A percentile compares a stretch with the other conserved stretches of the same genome.
These are phyloP conservation scores for Arion vulgaris DNA, from an alignment of 1,140 invertebrate genomes.

Conservation along the genomic window DNA sequence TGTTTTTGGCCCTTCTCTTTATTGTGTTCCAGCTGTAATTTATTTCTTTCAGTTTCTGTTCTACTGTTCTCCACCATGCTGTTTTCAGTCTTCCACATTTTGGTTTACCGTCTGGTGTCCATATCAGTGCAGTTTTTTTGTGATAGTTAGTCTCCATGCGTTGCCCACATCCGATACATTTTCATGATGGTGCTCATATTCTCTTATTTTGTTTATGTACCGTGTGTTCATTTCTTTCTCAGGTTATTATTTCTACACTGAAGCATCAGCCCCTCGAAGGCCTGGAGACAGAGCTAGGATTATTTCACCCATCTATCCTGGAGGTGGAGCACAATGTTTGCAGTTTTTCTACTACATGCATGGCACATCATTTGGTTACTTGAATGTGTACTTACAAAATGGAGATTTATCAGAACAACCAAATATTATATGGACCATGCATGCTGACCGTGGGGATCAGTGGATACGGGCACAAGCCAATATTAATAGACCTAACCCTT, in stretches of 20 bases:
- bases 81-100: no score
- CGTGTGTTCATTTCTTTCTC: not conserved
- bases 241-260: slow-evolving; percentile 65
- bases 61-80: no score
- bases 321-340: slow-evolving; percentile 63
- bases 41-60: no score
- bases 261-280: slow-evolving; percentile 41
- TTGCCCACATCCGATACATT: no score
- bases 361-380: slow-evolving; percentile 72
- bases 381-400: slow-evolving; percentile 53
- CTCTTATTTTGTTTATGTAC: no score
- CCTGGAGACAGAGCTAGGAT: slow-evolving; percentile 58
- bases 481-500: slow-evolving; percentile 20
- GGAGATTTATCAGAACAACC: slow-evolving; percentile 27
- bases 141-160: no score
- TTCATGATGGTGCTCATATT: no score
- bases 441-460: slow-evolving; percentile 56
- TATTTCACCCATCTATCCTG: slow-evolving; percentile 55
- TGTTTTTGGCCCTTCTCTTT: no score
- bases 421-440: slow-evolving; percentile 33
- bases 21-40: no score
- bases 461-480: slow-evolving; percentile 60
- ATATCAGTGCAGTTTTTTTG: no score
- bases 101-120: no score
- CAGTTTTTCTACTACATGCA: slow-evolving; percentile 81